Base-by-base conservation (phyloP, 2,888 invertebrate genomes). In the Pammene aurita region DNA sequence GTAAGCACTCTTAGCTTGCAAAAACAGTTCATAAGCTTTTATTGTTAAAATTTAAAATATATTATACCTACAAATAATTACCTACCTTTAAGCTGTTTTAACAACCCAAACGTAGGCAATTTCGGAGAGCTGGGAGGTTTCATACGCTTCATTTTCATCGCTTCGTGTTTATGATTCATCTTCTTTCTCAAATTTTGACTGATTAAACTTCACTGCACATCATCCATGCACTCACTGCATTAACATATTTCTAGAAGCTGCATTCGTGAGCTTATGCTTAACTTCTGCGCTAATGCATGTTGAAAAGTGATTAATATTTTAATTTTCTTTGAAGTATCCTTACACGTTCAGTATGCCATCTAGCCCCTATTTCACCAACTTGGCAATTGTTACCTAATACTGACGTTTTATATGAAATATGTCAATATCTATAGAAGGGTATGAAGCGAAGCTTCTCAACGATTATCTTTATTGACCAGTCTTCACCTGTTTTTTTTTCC, bases 91-190 rank as follows among this genome's bases (percentile, higher is more conserved):
- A 18, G 18, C 7, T n/a, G 9, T 18, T 13, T 5, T 5, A 41
- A 18, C 50, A 9, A 11, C 26, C 38, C 9, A 38, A 38, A 38
- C 48, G 5, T 35, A 16, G 16, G 16, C 13, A 50, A 50, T 26
- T 46, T 54, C 5, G 54, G 34, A 18, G 42, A 42, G 26, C 26
- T 26, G 26, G 26, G 26, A 57, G 61, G 42, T 62, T 63, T 58
- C 58, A 67, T 70, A 6, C 38, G 26, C 62, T 58, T 58, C 67
- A 57, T 44, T 67, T 67, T 50, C 66, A 70, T 67, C 26, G 67
- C 70, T 70, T 70, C 26, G 50, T 58, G 67, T 70, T 67, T 57
- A 26, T 26, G 26, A 62, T 61, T 50, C 66, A 67, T 50, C 26
- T 57, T 58, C 61, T 10, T 62, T 57, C 46, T 11, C 26, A 62